These are phyloP conservation scores for Pardalotus punctatus DNA, from an alignment of 2,113 vertebrate genomes.

Conservation along the genomic window DNA sequence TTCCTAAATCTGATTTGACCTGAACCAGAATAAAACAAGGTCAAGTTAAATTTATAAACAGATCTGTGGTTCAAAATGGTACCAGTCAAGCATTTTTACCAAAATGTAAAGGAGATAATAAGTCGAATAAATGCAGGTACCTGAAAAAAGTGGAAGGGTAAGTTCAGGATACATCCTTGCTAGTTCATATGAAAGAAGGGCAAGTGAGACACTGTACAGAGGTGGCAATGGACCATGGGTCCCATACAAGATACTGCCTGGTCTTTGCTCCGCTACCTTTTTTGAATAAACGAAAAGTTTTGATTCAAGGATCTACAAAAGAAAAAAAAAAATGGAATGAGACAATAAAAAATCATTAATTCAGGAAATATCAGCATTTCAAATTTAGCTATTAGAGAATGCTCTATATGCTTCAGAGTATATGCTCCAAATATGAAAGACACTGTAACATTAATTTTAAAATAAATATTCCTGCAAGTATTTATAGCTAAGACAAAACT, in stretches of 20 bases:
- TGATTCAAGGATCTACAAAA: conserved; percentile 87
- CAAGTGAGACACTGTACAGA: conserved; percentile 92
- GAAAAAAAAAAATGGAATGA: not conserved
- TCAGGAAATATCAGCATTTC: not conserved
- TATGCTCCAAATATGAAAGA: not conserved
- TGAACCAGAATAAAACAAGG: not conserved
- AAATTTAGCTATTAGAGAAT: not conserved
- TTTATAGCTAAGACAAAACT: not conserved
- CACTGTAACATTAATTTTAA: not conserved
- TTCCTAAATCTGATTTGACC: not conserved
- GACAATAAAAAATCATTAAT: not conserved
- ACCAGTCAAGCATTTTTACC: not conserved
- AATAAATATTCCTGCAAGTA: not conserved
- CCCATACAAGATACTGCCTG: conserved; percentile 91
- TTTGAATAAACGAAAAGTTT: conserved; percentile 96
- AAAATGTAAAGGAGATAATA: not conserved
- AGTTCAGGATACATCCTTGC: conserved; percentile 98
- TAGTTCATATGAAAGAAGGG: conserved; percentile 90
- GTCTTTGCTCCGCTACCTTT: conserved; percentile 91
- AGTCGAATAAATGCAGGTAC: conserved; percentile 65
- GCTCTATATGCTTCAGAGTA: not conserved
- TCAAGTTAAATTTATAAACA: not conserved
- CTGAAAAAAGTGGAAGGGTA: conserved; percentile 97
- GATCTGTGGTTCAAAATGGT: not conserved
- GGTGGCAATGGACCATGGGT: conserved; percentile 92